Conservation (phyloP, 1,140 invertebrate species). For the Drosophila kohkoa region DNA sequence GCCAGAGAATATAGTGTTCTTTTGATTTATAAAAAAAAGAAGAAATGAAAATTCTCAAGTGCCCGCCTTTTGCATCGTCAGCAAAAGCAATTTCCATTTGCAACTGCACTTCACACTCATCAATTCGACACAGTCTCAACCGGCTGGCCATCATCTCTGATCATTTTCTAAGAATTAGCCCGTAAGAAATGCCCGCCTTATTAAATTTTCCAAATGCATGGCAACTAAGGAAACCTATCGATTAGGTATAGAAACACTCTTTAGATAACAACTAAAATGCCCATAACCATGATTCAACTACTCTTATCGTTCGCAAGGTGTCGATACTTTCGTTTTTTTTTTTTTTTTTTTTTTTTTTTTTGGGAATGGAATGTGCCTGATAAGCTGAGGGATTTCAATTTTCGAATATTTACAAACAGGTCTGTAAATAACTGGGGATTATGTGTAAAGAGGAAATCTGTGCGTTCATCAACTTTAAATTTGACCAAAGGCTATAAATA, state of each 20-base stretch:
- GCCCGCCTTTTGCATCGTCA: constrained; percentile 48
- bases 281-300: constrained; percentile 24
- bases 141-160: constrained; percentile 2
- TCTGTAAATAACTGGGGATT: constrained; percentile 12
- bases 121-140: constrained; percentile 29
- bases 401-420: constrained; percentile 14
- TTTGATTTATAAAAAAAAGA: constrained; percentile 45
- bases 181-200: constrained; percentile 21
- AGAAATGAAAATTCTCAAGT: constrained; percentile 56
- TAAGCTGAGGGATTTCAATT: constrained; percentile 23
- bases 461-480: background rate
- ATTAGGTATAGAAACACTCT: background rate
- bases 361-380: constrained; percentile 21
- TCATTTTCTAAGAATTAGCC: constrained; percentile 26
- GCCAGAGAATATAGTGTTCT: constrained; percentile 24
- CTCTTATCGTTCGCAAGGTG: constrained; percentile 17
- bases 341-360: background rate
- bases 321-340: background rate
- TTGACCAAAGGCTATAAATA: constrained; percentile 7
- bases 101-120: constrained; percentile 68
- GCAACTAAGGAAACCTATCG: background rate
- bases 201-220: constrained; percentile 13
- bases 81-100: constrained; percentile 57
- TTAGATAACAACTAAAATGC: constrained; percentile 19
- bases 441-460: constrained; percentile 11